Evolutionary conservation across 2,797 vertebrate genomes (phyloP), one percentile per base, ranked within the genome.

Genomic region (Myotis pilosus): DNA sequence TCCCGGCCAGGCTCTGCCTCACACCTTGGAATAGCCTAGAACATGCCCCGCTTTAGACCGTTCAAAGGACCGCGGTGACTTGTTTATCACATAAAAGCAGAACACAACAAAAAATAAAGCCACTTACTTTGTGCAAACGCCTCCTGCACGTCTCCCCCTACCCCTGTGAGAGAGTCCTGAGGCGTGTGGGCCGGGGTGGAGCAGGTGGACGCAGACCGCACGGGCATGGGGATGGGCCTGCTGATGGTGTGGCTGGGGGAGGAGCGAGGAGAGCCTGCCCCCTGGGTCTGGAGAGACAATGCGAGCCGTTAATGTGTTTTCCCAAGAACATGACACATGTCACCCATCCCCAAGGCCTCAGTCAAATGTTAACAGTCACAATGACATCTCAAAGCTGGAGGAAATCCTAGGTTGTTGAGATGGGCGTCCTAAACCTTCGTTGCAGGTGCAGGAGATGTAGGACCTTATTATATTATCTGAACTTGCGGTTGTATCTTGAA

Each of bases 71-170:
- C 2, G 10, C 4, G 13, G 25, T 5, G 8, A 74, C 17, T 12
- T 60, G 11, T 72, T 30, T 86, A 33, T 38, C 36, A 75, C 17
- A 3, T 76, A 8, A 71, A 87, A 80, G 51, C 38, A 91, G 51
- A 89, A 36, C 66, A 47, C 23, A 36, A 30, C 23, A 64, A 33
- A 51, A 71, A 22, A 16, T 6, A 36, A 55, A 5, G 20, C 57
- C 83, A 98, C 98, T 98, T 99, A 99, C 99, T 99, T 97, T 99
- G 99, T 97, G 99, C 98, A 96, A 99, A 99, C 92, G 99, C 99
- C 98, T 99, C 99, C 97, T 99, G 99, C 79, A 99, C 99, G 3
- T 99, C 99, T 98, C 99, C 99, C 97, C 99, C 99, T 81, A 99
- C 99, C 17, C 99, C 99, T 3, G 99, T 99, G 97, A 99, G 99